These are phyloP conservation scores for Dryobota labecula DNA, from an alignment of 2,888 invertebrate genomes.

Conservation along the genomic window DNA sequence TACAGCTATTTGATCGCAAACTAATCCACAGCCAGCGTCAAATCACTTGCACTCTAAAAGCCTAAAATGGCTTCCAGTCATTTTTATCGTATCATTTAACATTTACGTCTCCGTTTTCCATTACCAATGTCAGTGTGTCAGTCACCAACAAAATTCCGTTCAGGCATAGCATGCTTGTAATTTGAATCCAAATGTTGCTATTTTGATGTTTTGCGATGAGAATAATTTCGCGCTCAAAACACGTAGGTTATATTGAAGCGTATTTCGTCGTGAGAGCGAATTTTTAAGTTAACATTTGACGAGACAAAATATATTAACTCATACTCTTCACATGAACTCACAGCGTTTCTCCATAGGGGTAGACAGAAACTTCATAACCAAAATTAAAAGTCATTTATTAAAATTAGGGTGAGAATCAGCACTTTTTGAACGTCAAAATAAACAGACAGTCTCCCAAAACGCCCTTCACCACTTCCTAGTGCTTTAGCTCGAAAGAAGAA, in stretches of 20 bases:
- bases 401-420: no score
- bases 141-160: conserved; percentile 46
- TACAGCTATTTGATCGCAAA: background rate
- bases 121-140: conserved; percentile 35
- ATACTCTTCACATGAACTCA: background rate
- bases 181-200: conserved; percentile 62
- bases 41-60: background rate
- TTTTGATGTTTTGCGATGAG: conserved; percentile 60
- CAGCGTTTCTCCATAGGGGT: background rate
- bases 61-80: background rate
- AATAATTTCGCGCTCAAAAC: conserved; percentile 49
- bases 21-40: background rate
- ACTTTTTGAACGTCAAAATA: no score
- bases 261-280: background rate
- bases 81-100: conserved; percentile 21
- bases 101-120: conserved; percentile 5
- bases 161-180: conserved; percentile 66
- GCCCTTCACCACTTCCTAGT: no score
- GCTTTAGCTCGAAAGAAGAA: no score
- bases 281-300: conserved; percentile 4
- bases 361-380: background rate
- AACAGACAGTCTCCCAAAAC: no score
- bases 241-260: conserved; percentile 21
- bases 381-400: no score
- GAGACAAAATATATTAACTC: background rate